These are phyloP conservation scores for human DNA, from an alignment of 2,113 vertebrate genomes.

Conservation along the genomic window GRCh38 chr13:65572001-65572500, in stretches of 20 bases:
- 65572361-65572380: neutral
- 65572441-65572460: constrained; percentile 56
- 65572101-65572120: neutral
- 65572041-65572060: neutral
- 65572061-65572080: neutral
- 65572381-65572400: constrained; percentile 20
- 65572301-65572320: neutral
- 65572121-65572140: neutral
- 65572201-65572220: neutral
- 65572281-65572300: neutral
- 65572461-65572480: constrained; percentile 49
- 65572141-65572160: neutral
- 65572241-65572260: neutral
- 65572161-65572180: neutral
- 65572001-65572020: neutral
- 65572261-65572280: neutral
- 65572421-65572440: constrained; percentile 52
- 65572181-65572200: neutral
- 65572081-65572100: neutral
- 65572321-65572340: neutral
- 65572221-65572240: neutral
- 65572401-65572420: constrained; percentile 46
- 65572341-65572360: neutral
- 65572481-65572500: constrained; percentile 51
- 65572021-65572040: neutral